Evolutionary conservation across 2,113 vertebrate genomes (phyloP).

Genomic region (Actenoides hombroni): DNA sequence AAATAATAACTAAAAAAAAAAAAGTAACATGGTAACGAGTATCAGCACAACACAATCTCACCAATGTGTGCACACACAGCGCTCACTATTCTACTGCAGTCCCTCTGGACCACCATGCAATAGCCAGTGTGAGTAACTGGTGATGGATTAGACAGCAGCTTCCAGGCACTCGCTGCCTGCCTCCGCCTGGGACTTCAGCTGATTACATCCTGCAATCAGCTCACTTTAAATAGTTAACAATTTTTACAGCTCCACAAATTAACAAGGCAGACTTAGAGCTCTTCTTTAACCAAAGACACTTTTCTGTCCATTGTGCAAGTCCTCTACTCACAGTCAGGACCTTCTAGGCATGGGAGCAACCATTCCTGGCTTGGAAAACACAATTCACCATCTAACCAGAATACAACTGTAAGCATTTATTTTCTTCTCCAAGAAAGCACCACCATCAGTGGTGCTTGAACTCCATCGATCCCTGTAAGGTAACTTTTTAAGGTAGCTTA

Average conservation of each 20-base stretch:
- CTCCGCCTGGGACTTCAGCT: not conserved
- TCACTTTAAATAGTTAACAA: not conserved
- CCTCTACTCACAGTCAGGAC: not conserved
- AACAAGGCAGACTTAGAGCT: not conserved
- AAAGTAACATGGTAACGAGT: not conserved
- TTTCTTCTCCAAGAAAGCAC: not conserved
- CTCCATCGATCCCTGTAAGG: not conserved
- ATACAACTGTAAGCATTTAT: not conserved
- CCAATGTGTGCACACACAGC: not conserved
- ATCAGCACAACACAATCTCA: not conserved
- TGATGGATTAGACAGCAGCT: rapidly evolving
- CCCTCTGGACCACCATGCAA: not conserved
- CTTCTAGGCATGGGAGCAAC: not conserved
- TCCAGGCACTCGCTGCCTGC: not conserved
- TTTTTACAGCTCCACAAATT: not conserved
- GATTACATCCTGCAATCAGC: not conserved
- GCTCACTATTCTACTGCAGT: not conserved
- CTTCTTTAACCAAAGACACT: not conserved
- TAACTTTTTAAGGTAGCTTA: not conserved
- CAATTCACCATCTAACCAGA: not conserved
- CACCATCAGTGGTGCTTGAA: not conserved
- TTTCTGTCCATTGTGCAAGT: not conserved
- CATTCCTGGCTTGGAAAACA: not conserved
- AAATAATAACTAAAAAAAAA: no score
- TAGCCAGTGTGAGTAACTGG: rapidly evolving